Conservation (phyloP, 2,113 vertebrate genomes). For the Chloropsis hardwickii region DNA sequence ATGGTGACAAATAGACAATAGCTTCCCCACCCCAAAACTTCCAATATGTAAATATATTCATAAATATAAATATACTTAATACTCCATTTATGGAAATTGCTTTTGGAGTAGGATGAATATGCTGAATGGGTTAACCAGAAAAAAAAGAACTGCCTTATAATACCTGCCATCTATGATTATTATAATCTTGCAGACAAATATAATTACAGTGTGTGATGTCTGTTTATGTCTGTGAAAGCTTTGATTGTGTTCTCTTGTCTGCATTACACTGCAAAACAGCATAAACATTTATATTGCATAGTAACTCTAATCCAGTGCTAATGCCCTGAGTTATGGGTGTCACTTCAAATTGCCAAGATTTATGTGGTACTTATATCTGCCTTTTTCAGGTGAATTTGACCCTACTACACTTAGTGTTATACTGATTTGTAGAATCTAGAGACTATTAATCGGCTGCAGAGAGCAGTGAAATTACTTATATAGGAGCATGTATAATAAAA, state of each 20-base stretch:
- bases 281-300: conserved; percentile 74
- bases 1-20: background rate
- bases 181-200: conserved; percentile 78
- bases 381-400: conserved; percentile 71
- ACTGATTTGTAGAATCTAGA: conserved; percentile 24
- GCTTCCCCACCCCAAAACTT: background rate
- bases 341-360: conserved; percentile 60
- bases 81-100: conserved; percentile 11
- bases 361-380: background rate
- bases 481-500: background rate
- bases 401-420: conserved; percentile 13
- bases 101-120: conserved; percentile 45
- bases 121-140: conserved; percentile 63
- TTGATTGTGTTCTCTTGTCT: conserved; percentile 75
- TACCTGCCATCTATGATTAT: conserved; percentile 77
- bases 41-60: background rate
- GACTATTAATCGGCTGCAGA: conserved; percentile 36
- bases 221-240: conserved; percentile 76
- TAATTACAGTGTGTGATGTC: conserved; percentile 79
- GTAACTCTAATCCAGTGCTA: conserved; percentile 63
- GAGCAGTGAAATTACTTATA: conserved; percentile 16
- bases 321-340: conserved; percentile 66
- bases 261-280: conserved; percentile 69
- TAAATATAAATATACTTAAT: background rate
- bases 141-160: conserved; percentile 58